Percentiles rank a stretch among this genome's conserved stretches.
These are phyloP conservation scores for Carollia perspicillata DNA, from an alignment of 2,113 vertebrate species.

Conservation along the genomic window DNA sequence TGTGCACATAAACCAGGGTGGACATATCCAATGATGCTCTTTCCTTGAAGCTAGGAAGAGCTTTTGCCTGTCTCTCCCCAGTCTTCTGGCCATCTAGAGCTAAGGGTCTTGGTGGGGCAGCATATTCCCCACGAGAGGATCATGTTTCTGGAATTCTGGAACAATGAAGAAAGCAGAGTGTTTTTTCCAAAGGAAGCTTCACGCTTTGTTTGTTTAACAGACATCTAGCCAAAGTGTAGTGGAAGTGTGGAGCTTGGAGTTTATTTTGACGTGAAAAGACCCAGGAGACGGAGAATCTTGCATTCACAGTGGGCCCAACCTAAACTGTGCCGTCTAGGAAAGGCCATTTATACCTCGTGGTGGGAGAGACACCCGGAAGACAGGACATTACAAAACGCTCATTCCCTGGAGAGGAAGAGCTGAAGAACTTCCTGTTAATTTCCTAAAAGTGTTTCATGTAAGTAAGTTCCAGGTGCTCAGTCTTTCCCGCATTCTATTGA, in stretches of 20 bases:
- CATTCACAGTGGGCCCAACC: neutral
- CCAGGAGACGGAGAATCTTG: neutral
- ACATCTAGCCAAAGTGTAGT: conserved; percentile 5
- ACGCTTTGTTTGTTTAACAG: conserved; percentile 25
- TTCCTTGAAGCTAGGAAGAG: neutral
- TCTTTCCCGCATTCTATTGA: neutral
- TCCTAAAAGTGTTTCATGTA: neutral
- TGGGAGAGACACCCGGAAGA: neutral
- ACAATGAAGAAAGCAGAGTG: neutral
- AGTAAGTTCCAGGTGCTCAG: neutral
- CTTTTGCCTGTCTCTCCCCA: neutral
- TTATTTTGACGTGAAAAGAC: neutral
- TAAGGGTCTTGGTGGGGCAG: conserved; percentile 5
- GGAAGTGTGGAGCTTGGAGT: neutral
- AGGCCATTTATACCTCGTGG: neutral
- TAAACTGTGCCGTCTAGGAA: neutral
- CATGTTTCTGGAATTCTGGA: conserved; percentile 39
- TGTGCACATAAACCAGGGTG: neutral
- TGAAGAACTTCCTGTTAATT: neutral
- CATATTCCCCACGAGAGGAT: conserved; percentile 15
- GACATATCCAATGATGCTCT: neutral
- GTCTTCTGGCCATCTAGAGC: neutral
- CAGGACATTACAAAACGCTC: neutral
- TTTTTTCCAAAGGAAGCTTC: conserved; percentile 26
- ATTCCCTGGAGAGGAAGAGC: neutral